phyloP scores from a whole-genome alignment of 2,888 invertebrate species.

The Elegia similella region DNA sequence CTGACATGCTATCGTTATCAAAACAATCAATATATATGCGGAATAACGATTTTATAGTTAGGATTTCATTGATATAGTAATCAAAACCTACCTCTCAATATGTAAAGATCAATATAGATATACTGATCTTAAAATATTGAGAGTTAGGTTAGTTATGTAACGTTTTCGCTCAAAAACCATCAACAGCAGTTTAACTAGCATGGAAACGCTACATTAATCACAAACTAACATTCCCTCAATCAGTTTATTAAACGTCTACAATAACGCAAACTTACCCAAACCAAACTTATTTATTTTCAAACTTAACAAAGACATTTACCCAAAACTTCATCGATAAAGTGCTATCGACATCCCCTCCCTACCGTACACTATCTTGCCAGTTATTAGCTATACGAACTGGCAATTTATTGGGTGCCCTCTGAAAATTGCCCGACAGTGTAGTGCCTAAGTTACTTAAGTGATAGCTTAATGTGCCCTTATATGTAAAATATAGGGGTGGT shows the following conservation, averaged over 20 bases:
- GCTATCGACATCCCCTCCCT: conserved; percentile 34
- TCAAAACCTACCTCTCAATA: too few species aligned
- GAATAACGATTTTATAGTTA: too few species aligned
- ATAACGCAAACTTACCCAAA: background rate
- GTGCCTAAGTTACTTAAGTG: conserved; percentile 53
- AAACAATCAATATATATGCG: too few species aligned
- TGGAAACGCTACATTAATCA: background rate
- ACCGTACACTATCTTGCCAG: conserved; percentile 59
- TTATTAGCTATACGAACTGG: conserved; percentile 67
- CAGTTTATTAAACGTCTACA: background rate
- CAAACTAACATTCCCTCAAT: background rate
- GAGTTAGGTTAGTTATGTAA: too few species aligned
- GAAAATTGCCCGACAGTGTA: conserved; percentile 61
- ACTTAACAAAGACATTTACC: conserved; percentile 9
- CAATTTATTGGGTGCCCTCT: conserved; percentile 68
- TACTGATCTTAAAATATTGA: too few species aligned
- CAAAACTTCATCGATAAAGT: conserved; percentile 26
- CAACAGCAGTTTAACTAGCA: too few species aligned
- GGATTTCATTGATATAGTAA: too few species aligned
- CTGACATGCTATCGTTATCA: too few species aligned
- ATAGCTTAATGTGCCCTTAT: conserved; percentile 56
- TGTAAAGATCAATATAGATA: too few species aligned
- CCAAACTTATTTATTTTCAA: conserved; percentile 2
- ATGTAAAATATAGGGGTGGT: conserved; percentile 44
- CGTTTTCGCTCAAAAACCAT: too few species aligned